Conservation (phyloP, 2,113 vertebrate genomes). For the Oreotrochilus melanogaster region DNA sequence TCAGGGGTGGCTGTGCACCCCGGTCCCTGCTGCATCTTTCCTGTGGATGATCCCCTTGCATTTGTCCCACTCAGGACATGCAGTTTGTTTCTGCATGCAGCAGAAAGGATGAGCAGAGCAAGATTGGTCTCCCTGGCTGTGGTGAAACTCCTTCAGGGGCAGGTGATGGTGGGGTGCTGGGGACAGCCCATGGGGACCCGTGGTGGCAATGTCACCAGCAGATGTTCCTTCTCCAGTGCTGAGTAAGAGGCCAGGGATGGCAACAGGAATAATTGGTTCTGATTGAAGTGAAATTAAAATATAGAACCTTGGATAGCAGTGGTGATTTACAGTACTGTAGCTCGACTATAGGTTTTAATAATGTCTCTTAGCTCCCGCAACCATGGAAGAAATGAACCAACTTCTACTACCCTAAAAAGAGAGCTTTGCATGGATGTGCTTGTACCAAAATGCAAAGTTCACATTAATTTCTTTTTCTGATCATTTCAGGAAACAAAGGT, state of each 20-base stretch:
- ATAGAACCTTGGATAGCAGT: not conserved
- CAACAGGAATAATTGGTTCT: not conserved
- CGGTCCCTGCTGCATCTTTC: not conserved
- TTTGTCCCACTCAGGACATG: not conserved
- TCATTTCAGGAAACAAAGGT: not conserved
- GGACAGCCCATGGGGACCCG: not conserved
- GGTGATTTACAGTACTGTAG: not conserved
- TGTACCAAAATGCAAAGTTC: not conserved
- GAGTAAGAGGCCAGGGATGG: not conserved
- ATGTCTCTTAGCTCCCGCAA: not conserved
- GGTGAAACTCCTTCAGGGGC: not conserved
- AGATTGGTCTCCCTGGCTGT: not conserved
- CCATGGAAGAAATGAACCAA: not conserved
- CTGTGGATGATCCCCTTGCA: fast-evolving
- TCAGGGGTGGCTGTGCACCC: not conserved
- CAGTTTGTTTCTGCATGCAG: not conserved
- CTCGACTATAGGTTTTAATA: not conserved
- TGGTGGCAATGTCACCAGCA: not conserved
- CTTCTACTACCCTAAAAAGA: not conserved
- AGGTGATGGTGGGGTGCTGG: not conserved
- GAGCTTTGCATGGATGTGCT: not conserved
- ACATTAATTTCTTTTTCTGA: not conserved
- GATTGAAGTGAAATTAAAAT: constrained; percentile 35
- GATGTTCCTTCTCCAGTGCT: not conserved
- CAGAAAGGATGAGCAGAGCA: not conserved